phyloP scores from a whole-genome alignment of 1,140 invertebrate genomes.

The Drosophila mauritiana region DNA sequence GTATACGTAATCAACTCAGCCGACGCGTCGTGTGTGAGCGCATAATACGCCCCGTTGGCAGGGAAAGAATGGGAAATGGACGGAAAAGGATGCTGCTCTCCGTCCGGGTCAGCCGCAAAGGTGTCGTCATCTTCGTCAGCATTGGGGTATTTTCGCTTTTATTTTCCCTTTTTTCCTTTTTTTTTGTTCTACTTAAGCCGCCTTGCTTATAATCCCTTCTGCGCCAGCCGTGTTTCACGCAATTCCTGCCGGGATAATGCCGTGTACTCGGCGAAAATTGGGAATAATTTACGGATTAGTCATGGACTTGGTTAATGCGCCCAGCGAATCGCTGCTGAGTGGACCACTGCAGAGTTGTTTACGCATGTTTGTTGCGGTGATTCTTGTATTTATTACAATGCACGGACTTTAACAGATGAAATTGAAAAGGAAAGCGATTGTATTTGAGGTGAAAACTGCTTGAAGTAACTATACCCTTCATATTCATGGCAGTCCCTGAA shows the following conservation, averaged over 20 bases:
- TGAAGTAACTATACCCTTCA: neutral
- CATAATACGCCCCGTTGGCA: slow-evolving; percentile 38
- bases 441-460: too few species aligned
- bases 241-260: slow-evolving; percentile 17
- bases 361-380: neutral
- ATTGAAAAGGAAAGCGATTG: neutral
- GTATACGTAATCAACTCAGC: slow-evolving; percentile 58
- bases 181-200: slow-evolving; percentile 15
- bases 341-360: neutral
- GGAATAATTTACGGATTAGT: slow-evolving; percentile 44
- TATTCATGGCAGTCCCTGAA: neutral
- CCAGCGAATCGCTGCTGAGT: slow-evolving; percentile 8
- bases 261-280: slow-evolving; percentile 5
- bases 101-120: slow-evolving; percentile 33
- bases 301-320: slow-evolving; percentile 27
- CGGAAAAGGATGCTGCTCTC: neutral
- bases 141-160: neutral
- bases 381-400: neutral
- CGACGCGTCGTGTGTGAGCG: slow-evolving; percentile 13
- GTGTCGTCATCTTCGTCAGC: slow-evolving; percentile 27
- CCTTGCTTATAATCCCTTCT: slow-evolving; percentile 36
- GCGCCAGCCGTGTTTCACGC: slow-evolving; percentile 10
- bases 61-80: too few species aligned
- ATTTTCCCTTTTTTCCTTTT: neutral
- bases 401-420: neutral